These are phyloP conservation scores for Aplodontia rufa DNA, from an alignment of 2,113 vertebrate species.

Conservation along the genomic window DNA sequence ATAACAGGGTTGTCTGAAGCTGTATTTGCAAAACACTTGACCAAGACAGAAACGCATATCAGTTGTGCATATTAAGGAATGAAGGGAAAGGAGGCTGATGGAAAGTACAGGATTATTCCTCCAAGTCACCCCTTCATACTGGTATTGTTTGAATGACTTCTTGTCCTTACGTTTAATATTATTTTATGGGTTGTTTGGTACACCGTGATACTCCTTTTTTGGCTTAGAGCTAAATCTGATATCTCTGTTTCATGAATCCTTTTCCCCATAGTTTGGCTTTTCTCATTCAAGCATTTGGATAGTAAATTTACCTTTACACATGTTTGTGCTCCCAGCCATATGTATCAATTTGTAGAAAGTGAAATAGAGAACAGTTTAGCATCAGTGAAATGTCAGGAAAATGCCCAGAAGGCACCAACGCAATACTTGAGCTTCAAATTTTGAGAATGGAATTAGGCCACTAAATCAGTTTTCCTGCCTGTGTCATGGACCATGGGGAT, in stretches of 20 bases:
- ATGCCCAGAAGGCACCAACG: conserved; percentile 72
- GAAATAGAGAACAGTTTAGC: conserved; percentile 72
- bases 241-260: conserved; percentile 40
- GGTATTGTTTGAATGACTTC: neutral
- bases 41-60: neutral
- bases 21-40: conserved; percentile 28
- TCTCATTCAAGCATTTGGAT: conserved; percentile 54
- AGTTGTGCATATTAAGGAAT: neutral
- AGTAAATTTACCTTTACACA: conserved; percentile 69
- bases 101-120: neutral
- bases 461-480: conserved; percentile 77
- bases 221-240: conserved; percentile 26
- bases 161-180: neutral
- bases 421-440: conserved; percentile 72
- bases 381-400: conserved; percentile 73
- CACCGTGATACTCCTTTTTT: neutral
- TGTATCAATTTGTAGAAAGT: conserved; percentile 73
- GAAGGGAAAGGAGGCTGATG: neutral
- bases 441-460: conserved; percentile 78
- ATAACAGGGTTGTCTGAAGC: neutral
- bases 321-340: conserved; percentile 66
- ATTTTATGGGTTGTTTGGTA: neutral
- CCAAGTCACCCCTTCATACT: neutral
- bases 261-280: conserved; percentile 29
- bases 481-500: conserved; percentile 70